Evolutionary conservation across 2,888 invertebrate genomes (phyloP), one percentile per base, ranked within the genome.

Genomic region (Caenorhabditis sinica): DNA sequence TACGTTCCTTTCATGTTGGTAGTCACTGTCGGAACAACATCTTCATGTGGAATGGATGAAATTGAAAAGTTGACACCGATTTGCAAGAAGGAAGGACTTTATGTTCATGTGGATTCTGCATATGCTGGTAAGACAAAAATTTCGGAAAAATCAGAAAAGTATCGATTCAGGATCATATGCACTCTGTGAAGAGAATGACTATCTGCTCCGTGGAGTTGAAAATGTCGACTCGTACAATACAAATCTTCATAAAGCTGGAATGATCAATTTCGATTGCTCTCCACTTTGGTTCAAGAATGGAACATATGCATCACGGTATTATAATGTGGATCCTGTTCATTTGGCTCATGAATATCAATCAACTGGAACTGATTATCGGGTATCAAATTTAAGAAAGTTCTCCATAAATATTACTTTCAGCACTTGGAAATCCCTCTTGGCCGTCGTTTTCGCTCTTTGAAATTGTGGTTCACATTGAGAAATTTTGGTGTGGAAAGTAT

Each of bases 221-320:
- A 94, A 95, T 89, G 97, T 96, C 0, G 96, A 97, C 92, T 98
- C 98, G 0, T 96, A 99, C 87, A 97, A 97, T 2, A 98, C 98
- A 93, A 99, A 99, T 93, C 97, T 98, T 0, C 97, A 97, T 79
- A 99, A 99, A 93, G 98, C 98, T 97, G 94, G 99, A 93, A 96
- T 98, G 97, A 96, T 98, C 13, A 97, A 98, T 93, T 99, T 98
- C 89, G 99, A 99, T 93, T 99, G 98, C 93, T 98, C 98, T 0
- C 97, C 97, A 0, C 96, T 99, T 96, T 99, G 98, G 98, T 97
- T 94, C 94, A 73, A 80, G 53, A 96, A 97, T 93, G 97, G 97
- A 92, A 95, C 96, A 20, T 95, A 97, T 8, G 95, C 99, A 1
- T 98, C 98, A 93, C 95, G 96, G 84, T 98, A 98, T 0, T 99